A percentile compares a stretch with the other conserved stretches of the same genome.
phyloP scores from a whole-genome alignment of 2,888 invertebrate species.

The Homarus gammarus region DNA sequence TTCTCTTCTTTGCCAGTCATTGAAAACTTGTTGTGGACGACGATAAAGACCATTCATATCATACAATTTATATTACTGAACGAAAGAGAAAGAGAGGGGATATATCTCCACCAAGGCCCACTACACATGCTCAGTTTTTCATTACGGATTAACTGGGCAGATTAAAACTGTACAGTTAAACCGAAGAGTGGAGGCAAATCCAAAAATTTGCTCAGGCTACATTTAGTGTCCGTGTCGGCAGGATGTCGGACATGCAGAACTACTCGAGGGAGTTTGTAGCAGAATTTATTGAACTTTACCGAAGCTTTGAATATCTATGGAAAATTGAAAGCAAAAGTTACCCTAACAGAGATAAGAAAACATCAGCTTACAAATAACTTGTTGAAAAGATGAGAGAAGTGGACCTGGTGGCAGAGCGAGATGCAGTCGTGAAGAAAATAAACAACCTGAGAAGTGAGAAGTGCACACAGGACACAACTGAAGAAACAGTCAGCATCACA shows the following conservation, averaged over 20 bases:
- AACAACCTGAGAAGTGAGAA: slow-evolving; percentile 20
- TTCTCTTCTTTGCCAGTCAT: too few relatives aligned
- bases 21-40: too few relatives aligned
- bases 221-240: neutral
- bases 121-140: slow-evolving; percentile 11
- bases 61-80: too few relatives aligned
- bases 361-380: slow-evolving; percentile 19
- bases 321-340: slow-evolving; percentile 34
- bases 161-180: slow-evolving; percentile 4
- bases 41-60: too few relatives aligned
- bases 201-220: neutral
- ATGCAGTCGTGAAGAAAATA: too few relatives aligned
- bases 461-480: slow-evolving; percentile 30
- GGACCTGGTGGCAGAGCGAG: too few relatives aligned
- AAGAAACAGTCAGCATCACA: slow-evolving; percentile 20
- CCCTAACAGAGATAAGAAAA: too few relatives aligned
- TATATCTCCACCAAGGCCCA: too few relatives aligned
- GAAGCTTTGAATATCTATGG: neutral
- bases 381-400: slow-evolving; percentile 22
- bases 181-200: neutral
- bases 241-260: slow-evolving; percentile 12
- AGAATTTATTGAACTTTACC: slow-evolving; percentile 25
- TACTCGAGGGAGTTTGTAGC: too few relatives aligned
- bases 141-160: neutral
- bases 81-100: too few relatives aligned